Conservation (phyloP, 2,888 invertebrate genomes). For the Achlya flavicornis region DNA sequence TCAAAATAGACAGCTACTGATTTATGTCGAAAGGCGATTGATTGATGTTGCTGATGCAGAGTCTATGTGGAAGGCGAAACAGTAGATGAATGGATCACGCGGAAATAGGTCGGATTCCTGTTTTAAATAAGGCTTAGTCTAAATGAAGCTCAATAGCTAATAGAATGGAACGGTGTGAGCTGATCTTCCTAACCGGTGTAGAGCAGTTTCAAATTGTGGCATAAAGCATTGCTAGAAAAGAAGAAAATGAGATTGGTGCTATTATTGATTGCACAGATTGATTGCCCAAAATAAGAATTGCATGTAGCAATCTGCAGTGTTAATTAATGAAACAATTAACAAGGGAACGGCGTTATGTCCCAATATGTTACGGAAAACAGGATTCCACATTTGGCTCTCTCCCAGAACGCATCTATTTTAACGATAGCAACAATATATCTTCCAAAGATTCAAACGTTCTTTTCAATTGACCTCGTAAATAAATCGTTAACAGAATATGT, state of each 20-base stretch:
- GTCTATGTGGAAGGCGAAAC: conserved; percentile 1
- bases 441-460: conserved; percentile 26
- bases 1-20: conserved; percentile 32
- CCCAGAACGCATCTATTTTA: conserved; percentile 5
- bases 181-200: background rate
- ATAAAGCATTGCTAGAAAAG: background rate
- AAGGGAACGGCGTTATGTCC: background rate
- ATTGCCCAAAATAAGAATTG: background rate
- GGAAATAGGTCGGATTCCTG: background rate
- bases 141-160: conserved; percentile 1
- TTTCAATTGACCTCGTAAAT: conserved; percentile 26
- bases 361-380: background rate
- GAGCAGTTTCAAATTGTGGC: background rate
- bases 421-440: conserved; percentile 29
- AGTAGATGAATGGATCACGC: conserved; percentile 4
- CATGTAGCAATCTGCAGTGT: background rate
- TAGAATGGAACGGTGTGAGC: background rate
- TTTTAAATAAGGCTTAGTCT: conserved; percentile 5
- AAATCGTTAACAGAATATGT: conserved; percentile 30
- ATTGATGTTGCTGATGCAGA: conserved; percentile 28
- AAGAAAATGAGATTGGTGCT: background rate
- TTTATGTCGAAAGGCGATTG: conserved; percentile 38
- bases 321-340: background rate
- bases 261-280: background rate
- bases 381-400: background rate